Percentiles rank a stretch among this genome's conserved stretches.
Conservation (phyloP, 2,113 vertebrate species). For the Apteryx owenii region DNA sequence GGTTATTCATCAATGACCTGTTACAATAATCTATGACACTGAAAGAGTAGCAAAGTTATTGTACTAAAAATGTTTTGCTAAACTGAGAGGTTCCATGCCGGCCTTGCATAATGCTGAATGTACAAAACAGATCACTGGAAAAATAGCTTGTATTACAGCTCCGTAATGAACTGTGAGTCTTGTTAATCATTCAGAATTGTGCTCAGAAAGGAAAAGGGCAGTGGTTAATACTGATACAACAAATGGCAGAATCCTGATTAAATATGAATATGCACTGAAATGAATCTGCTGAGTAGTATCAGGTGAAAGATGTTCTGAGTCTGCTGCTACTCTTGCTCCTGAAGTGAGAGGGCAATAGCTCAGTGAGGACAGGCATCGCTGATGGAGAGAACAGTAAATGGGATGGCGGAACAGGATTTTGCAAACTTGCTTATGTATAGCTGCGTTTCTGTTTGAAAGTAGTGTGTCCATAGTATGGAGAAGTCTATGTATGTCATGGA, state of each 20-base stretch:
- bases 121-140: slow-evolving; percentile 7
- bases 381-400: neutral
- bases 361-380: neutral
- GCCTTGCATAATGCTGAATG: neutral
- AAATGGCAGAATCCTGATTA: slow-evolving; percentile 35
- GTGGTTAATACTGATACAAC: neutral
- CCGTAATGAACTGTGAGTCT: neutral
- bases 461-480: accelerated
- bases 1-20: neutral
- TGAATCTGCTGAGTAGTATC: neutral
- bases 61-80: neutral
- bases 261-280: slow-evolving; percentile 29
- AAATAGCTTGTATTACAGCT: slow-evolving; percentile 17
- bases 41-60: neutral
- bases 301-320: slow-evolving; percentile 10
- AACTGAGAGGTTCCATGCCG: neutral
- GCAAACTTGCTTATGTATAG: accelerated
- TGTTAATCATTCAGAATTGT: slow-evolving; percentile 48
- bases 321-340: neutral
- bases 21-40: neutral
- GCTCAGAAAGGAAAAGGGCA: slow-evolving; percentile 9
- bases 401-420: neutral
- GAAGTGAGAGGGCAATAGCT: slow-evolving; percentile 12
- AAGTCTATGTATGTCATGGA: neutral
- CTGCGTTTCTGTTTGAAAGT: neutral